These are phyloP conservation scores for Chaenodraco wilsoni DNA, from an alignment of 2,797 vertebrate genomes.

Conservation along the genomic window DNA sequence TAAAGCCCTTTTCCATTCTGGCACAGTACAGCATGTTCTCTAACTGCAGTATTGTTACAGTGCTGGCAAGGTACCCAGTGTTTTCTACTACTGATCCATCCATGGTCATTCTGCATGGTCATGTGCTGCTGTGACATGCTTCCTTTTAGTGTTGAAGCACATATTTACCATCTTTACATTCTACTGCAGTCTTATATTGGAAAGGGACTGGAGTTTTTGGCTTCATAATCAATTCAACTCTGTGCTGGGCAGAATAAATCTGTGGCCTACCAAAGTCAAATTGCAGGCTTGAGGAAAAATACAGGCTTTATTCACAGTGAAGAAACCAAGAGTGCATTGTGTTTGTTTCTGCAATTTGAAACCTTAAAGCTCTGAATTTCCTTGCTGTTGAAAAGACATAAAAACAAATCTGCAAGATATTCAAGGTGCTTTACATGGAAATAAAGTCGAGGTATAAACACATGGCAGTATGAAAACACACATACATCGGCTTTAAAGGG, in stretches of 20 bases:
- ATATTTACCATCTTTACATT: slow-evolving; percentile 15
- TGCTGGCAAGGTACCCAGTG: slow-evolving; percentile 11
- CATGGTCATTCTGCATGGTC: slow-evolving; percentile 14
- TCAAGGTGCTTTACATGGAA: not conserved
- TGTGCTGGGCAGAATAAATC: slow-evolving; percentile 18
- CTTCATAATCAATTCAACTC: slow-evolving; percentile 39
- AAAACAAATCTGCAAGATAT: too few relatives aligned
- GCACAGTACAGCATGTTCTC: slow-evolving; percentile 55
- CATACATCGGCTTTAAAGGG: not conserved
- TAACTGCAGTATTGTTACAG: slow-evolving; percentile 16
- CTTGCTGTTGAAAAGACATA: not conserved
- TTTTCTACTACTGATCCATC: slow-evolving; percentile 14
- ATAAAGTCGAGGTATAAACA: not conserved
- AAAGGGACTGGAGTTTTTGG: slow-evolving; percentile 3
- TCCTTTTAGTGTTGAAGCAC: not conserved
- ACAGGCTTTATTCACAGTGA: slow-evolving; percentile 6
- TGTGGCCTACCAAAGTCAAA: slow-evolving; percentile 28
- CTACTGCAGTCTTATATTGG: not conserved
- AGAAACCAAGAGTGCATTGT: slow-evolving; percentile 16
- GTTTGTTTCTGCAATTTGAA: slow-evolving; percentile 31
- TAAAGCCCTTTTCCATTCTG: slow-evolving; percentile 29
- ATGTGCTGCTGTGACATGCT: not conserved
- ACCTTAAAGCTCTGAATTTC: slow-evolving; percentile 3
- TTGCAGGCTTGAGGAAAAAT: slow-evolving; percentile 32
- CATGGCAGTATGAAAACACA: not conserved